Percentiles rank a stretch among this genome's conserved stretches.
phyloP scores from a whole-genome alignment of 2,888 invertebrate species.

The Brenthis daphne region DNA sequence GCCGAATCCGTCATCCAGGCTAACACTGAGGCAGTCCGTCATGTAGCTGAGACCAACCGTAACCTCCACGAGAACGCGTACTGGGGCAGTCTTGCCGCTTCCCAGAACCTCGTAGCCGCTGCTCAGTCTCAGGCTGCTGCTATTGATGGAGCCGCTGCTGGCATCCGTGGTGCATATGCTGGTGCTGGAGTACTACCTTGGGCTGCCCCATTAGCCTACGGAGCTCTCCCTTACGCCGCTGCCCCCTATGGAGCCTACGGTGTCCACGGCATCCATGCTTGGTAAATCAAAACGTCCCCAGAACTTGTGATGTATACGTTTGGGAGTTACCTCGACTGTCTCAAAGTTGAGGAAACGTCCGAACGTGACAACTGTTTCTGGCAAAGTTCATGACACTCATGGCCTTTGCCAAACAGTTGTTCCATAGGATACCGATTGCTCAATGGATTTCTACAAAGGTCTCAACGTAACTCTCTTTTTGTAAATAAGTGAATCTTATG shows the following conservation, averaged over 20 bases:
- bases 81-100: slow-evolving; percentile 71
- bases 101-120: slow-evolving; percentile 71
- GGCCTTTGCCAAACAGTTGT: slow-evolving; percentile 24
- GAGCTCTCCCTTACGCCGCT: slow-evolving; percentile 34
- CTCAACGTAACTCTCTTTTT: slow-evolving; percentile 80
- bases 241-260: slow-evolving; percentile 39
- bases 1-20: slow-evolving; percentile 65
- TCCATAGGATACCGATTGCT: slow-evolving; percentile 57
- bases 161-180: slow-evolving; percentile 50
- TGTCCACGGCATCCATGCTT: slow-evolving; percentile 56
- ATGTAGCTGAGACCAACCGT: slow-evolving; percentile 66
- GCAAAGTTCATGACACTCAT: slow-evolving; percentile 27
- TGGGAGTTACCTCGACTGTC: slow-evolving; percentile 20
- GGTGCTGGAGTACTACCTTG: slow-evolving; percentile 43
- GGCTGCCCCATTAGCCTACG: slow-evolving; percentile 45
- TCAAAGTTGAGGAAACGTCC: slow-evolving; percentile 19
- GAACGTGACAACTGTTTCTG: slow-evolving; percentile 28
- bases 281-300: slow-evolving; percentile 53
- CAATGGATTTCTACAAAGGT: slow-evolving; percentile 62
- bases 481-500: slow-evolving; percentile 71
- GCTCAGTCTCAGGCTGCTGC: slow-evolving; percentile 75
- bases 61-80: slow-evolving; percentile 72
- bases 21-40: slow-evolving; percentile 68
- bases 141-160: slow-evolving; percentile 56
- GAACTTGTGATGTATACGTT: slow-evolving; percentile 19